phyloP scores from a whole-genome alignment of 2,888 invertebrate species.

The Gandaritis pyraliata region DNA sequence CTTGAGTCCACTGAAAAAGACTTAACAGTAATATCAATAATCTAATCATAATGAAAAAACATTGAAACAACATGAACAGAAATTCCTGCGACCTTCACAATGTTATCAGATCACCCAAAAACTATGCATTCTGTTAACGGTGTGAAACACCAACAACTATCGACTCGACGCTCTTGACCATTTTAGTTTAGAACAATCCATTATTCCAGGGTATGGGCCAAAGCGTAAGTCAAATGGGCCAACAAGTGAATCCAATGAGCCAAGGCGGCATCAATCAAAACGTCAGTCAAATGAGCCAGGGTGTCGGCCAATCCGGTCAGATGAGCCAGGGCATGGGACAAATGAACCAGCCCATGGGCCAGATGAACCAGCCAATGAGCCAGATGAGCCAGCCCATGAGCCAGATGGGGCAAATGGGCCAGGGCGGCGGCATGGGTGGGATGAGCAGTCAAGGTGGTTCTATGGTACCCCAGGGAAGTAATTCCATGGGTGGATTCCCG shows the following conservation, averaged over 20 bases:
- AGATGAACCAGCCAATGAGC: conserved; percentile 76
- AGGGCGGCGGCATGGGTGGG: conserved; percentile 73
- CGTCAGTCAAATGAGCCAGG: conserved; percentile 79
- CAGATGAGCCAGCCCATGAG: conserved; percentile 81
- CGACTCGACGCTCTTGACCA: too few species aligned
- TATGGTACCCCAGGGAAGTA: conserved; percentile 80
- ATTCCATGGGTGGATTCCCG: conserved; percentile 80
- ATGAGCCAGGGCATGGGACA: conserved; percentile 77
- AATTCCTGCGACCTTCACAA: too few species aligned
- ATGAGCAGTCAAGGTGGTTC: conserved; percentile 80
- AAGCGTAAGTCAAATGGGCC: conserved; percentile 78
- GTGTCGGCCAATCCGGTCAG: conserved; percentile 73
- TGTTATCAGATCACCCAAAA: too few species aligned
- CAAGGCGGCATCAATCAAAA: conserved; percentile 77
- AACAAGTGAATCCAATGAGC: conserved; percentile 78
- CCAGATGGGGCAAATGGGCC: conserved; percentile 83
- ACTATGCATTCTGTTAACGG: too few species aligned
- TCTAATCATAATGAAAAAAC: too few species aligned
- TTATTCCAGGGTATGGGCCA: conserved; percentile 75
- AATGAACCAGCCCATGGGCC: conserved; percentile 76
- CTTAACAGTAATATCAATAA: too few species aligned
- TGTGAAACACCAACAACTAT: too few species aligned
- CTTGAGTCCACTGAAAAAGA: too few species aligned
- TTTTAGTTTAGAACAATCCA: too few species aligned
- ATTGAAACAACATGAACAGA: too few species aligned